Percentiles rank a stretch among this genome's conserved stretches.
Conservation (phyloP, 35 echinoderm and acorn worm species). For the Ophiothrix spiculata region DNA sequence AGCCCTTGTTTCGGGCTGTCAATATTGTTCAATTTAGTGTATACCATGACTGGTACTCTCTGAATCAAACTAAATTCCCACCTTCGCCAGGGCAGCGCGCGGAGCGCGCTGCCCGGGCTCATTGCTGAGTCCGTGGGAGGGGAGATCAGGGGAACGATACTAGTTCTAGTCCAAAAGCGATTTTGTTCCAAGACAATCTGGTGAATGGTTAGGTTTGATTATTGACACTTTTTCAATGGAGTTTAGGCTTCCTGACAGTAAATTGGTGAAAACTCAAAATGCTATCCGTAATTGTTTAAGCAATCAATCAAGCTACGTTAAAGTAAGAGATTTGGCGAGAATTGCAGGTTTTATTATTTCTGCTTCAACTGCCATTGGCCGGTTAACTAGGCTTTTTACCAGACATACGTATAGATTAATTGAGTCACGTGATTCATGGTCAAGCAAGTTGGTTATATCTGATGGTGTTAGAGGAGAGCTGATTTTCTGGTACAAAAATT, state of each 20-base stretch:
- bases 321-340: not conserved
- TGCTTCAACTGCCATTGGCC: slow-evolving; percentile 8
- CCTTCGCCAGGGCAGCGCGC: too few species aligned
- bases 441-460: not conserved
- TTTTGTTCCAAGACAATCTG: too few species aligned
- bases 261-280: slow-evolving; percentile 11
- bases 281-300: not conserved
- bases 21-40: not conserved
- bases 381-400: not conserved
- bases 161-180: too few species aligned
- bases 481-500: not conserved
- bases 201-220: too few species aligned
- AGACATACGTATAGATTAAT: not conserved
- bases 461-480: not conserved
- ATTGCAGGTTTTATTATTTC: slow-evolving; percentile 25
- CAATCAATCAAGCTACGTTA: not conserved
- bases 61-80: too few species aligned
- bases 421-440: slow-evolving; percentile 17
- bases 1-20: not conserved
- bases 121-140: too few species aligned
- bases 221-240: too few species aligned
- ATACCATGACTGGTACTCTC: too few species aligned
- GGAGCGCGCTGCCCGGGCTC: too few species aligned
- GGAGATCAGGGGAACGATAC: too few species aligned
- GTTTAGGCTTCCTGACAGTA: too few species aligned